phyloP scores from a whole-genome alignment of 1,140 invertebrate genomes.

The Dendrolimus kikuchii region DNA sequence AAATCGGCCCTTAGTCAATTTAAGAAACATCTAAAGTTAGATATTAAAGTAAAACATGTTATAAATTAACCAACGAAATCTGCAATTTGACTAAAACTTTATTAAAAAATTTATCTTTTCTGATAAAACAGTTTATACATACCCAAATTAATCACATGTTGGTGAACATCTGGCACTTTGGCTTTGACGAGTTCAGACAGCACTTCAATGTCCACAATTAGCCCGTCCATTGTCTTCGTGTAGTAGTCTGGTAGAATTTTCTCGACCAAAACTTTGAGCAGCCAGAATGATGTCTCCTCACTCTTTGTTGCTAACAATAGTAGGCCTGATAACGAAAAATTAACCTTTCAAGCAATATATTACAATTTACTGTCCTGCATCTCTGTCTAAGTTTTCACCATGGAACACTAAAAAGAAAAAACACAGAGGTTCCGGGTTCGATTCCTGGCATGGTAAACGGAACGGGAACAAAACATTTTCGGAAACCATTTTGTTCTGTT shows the following conservation, averaged over 20 bases:
- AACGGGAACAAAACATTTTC: no score
- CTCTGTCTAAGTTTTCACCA: background rate
- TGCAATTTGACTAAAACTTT: no score
- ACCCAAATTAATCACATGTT: conserved; percentile 82
- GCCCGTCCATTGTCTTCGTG: conserved; percentile 88
- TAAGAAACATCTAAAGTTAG: no score
- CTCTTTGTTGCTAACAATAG: conserved; percentile 88
- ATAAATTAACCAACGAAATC: no score
- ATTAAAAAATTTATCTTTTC: background rate
- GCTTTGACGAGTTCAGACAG: conserved; percentile 88
- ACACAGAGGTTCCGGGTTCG: no score
- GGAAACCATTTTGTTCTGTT: no score
- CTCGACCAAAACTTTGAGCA: conserved; percentile 90
- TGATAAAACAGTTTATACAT: conserved; percentile 14
- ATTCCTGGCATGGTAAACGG: no score
- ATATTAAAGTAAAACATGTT: no score
- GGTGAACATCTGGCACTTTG: conserved; percentile 84
- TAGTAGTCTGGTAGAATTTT: conserved; percentile 92
- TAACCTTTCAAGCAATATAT: conserved; percentile 1
- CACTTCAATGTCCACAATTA: conserved; percentile 90
- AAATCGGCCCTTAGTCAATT: no score
- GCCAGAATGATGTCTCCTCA: conserved; percentile 94
- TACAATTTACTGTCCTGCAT: background rate
- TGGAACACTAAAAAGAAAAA: no score
- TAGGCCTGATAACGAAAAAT: conserved; percentile 73